phyloP scores from a whole-genome alignment of 2,888 invertebrate genomes.

The Mesorhabditis spiculigera region DNA sequence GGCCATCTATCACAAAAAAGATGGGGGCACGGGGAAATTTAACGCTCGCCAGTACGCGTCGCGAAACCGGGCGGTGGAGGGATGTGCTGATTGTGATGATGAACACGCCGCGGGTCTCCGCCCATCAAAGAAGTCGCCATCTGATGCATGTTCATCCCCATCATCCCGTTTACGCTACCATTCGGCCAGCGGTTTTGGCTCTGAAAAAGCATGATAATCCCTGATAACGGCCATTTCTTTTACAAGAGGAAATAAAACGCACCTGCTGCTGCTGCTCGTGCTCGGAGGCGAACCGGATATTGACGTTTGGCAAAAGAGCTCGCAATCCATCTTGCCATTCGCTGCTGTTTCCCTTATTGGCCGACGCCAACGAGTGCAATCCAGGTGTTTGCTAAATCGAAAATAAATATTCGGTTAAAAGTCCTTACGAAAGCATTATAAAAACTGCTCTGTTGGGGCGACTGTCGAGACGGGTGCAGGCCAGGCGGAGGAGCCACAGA shows the following conservation, averaged over 20 bases:
- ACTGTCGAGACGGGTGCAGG: conserved; percentile 15
- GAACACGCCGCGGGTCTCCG: background rate
- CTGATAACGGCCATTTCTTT: background rate
- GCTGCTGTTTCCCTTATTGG: conserved; percentile 12
- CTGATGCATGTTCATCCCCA: background rate
- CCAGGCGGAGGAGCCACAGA: conserved; percentile 18
- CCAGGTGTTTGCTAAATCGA: background rate
- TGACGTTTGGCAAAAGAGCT: conserved; percentile 52
- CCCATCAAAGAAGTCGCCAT: background rate
- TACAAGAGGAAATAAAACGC: background rate
- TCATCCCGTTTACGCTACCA: no score
- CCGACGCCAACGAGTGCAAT: background rate
- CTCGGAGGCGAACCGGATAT: conserved; percentile 45
- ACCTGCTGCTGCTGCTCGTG: conserved; percentile 16
- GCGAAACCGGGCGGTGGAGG: conserved; percentile 40
- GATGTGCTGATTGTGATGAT: conserved; percentile 12
- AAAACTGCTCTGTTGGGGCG: background rate
- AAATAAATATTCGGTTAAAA: background rate
- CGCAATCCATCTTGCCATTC: conserved; percentile 45
- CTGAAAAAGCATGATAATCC: background rate
- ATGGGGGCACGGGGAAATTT: no score
- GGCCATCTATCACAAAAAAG: no score
- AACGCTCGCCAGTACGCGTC: conserved; percentile 13
- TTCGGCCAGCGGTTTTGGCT: background rate
- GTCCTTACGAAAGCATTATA: no score